A percentile compares a stretch with the other conserved stretches of the same genome.
Conservation (phyloP, 1,140 invertebrate species). For the Atopsyche davidsoni region DNA sequence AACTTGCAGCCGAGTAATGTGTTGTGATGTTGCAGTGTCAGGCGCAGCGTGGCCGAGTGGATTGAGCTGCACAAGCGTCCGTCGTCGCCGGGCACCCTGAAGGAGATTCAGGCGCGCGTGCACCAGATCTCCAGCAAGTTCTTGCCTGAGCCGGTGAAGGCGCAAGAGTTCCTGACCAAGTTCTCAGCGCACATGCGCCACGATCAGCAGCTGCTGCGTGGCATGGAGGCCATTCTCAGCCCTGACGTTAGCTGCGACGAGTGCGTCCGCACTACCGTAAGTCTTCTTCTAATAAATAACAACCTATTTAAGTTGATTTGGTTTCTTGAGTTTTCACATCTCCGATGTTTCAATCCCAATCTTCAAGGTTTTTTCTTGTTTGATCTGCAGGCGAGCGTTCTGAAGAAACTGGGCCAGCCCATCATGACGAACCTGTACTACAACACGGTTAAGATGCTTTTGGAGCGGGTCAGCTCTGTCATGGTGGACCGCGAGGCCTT, state of each 20-base stretch:
- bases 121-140: slow-evolving; percentile 54
- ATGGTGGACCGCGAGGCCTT: slow-evolving; percentile 90
- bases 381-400: slow-evolving; percentile 56
- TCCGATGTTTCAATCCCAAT: too few relatives aligned
- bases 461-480: slow-evolving; percentile 90
- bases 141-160: slow-evolving; percentile 89
- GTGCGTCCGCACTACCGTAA: slow-evolving; percentile 73
- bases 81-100: slow-evolving; percentile 55
- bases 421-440: slow-evolving; percentile 94
- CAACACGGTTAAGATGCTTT: slow-evolving; percentile 89
- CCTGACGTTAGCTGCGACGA: slow-evolving; percentile 86
- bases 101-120: slow-evolving; percentile 55
- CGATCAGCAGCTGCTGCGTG: slow-evolving; percentile 69
- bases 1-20: too few relatives aligned
- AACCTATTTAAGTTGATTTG: background rate
- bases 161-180: slow-evolving; percentile 85
- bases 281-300: slow-evolving; percentile 28
- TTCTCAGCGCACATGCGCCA: slow-evolving; percentile 78
- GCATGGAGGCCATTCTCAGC: slow-evolving; percentile 80
- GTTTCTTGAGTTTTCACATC: background rate
- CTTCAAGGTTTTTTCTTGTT: background rate
- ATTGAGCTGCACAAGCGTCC: slow-evolving; percentile 71
- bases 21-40: slow-evolving; percentile 56
- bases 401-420: slow-evolving; percentile 89
- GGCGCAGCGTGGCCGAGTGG: slow-evolving; percentile 79